Conservation (phyloP, 1,140 invertebrate species). For the Steinernema khuongi region DNA sequence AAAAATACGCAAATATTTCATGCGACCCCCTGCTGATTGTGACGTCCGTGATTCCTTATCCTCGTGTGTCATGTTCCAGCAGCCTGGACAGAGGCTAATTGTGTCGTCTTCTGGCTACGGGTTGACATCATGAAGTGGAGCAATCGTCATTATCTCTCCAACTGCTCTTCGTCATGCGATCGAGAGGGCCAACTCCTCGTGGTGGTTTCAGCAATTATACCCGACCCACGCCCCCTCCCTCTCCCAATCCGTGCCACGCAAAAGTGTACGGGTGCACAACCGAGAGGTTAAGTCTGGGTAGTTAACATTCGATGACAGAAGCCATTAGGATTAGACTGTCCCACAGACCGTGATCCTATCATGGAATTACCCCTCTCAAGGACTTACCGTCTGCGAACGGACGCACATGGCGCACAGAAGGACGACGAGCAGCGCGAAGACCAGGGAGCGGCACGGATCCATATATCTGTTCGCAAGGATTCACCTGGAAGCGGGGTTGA, state of each 20-base stretch:
- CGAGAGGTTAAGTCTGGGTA: too few relatives aligned
- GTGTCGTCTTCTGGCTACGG: not conserved
- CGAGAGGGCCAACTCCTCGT: too few relatives aligned
- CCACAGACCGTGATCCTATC: too few relatives aligned
- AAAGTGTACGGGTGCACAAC: too few relatives aligned
- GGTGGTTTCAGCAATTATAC: not conserved
- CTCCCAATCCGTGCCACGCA: too few relatives aligned
- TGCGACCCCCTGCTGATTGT: not conserved
- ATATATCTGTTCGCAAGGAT: not conserved
- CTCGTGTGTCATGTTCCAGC: not conserved
- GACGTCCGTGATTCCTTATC: not conserved
- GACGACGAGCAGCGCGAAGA: not conserved
- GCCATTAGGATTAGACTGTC: too few relatives aligned
- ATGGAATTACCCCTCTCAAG: too few relatives aligned
- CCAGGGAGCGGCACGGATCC: not conserved
- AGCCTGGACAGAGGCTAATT: not conserved
- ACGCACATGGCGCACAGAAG: not conserved
- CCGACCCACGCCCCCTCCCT: too few relatives aligned
- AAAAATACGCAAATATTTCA: too few relatives aligned
- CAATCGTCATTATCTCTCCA: not conserved
- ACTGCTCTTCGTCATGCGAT: not conserved
- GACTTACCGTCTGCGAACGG: not conserved
- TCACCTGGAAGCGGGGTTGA: not conserved
- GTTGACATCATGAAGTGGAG: not conserved
- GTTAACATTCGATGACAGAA: too few relatives aligned